Base-by-base conservation (phyloP, 2,113 vertebrate genomes). In the Pseudorhombus dupliciocellatus region DNA sequence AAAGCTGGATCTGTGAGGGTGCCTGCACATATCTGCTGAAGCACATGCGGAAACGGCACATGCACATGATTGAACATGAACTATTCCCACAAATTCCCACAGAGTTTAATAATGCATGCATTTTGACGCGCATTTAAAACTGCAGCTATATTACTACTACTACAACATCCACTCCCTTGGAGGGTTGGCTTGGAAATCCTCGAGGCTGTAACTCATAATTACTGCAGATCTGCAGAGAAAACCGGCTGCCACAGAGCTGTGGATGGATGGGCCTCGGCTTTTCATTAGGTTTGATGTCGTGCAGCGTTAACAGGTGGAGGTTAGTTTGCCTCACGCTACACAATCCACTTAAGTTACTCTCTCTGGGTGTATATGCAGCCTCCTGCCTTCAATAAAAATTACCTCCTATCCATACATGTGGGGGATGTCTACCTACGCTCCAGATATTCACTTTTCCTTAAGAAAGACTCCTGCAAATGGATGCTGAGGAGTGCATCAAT, bases 401-500 rank as follows among this genome's bases (percentile, higher is more conserved):
- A 65, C 48, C 55, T 70, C 61, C 74, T 77, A 75, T 65, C 59
- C 55, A 69, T 79, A 73, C 59, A 73, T 74, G 72, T 63, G 71
- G 77, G 56, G 73, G 72, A 22, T 60, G 71, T 37, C 44, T 52
- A 54, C 76, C 79, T 61, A 64, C 66, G 18, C 82, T 56, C 42
- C n/a, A 74, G 40, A 85, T 76, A 81, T 66, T 69, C 67, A 63
- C 65, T 84, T 86, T 68, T 60, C 46, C 31, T 72, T 79, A 16
- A 56, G 21, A 79, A 65, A 59, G 37, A 78, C 62, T 62, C 31
- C 59, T 62, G 44, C 26, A 28, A 73, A 76, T 60, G 55, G 40
- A 75, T 68, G 64, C 15, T 77, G 24, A 82, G 80, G 51, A 67
- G 28, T 28, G 46, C 80, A 84, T 84, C 58, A 74, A 82, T 88